Conservation (phyloP, 2,888 invertebrate species). For the Drosophila crucigera region DNA sequence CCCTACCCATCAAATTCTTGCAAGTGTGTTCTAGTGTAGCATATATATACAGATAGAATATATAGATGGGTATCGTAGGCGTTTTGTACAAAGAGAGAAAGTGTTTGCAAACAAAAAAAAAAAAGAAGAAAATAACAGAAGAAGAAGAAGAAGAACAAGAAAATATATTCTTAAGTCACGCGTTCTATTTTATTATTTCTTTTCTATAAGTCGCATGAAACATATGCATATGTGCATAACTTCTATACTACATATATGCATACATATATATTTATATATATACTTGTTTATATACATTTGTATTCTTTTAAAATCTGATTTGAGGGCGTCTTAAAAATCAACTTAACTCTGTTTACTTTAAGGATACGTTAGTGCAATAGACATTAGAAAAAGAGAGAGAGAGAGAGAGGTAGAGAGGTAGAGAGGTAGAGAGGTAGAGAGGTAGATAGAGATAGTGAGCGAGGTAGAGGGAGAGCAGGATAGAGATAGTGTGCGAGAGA, state of each 20-base stretch:
- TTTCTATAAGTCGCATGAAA: conserved; percentile 11
- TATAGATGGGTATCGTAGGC: conserved; percentile 26
- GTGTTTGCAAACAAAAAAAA: conserved; percentile 4
- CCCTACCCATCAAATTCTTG: not conserved
- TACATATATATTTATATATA: not conserved
- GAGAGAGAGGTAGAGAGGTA: not conserved
- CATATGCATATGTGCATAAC: conserved; percentile 9
- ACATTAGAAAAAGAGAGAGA: conserved; percentile 19
- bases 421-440: not conserved
- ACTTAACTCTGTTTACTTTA: conserved; percentile 50
- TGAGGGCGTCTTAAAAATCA: conserved; percentile 37
- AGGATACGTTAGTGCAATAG: conserved; percentile 58
- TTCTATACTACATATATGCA: not conserved
- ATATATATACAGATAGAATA: conserved; percentile 22
- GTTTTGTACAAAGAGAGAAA: conserved; percentile 49
- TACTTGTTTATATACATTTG: conserved; percentile 18
- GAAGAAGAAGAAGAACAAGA: no score
- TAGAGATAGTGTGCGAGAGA: not conserved
- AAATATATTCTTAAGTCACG: conserved; percentile 31
- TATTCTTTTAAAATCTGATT: conserved; percentile 24
- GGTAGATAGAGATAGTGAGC: not conserved
- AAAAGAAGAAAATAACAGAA: no score
- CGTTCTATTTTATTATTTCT: conserved; percentile 35
- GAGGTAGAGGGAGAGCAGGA: not conserved
- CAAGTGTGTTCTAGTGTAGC: conserved; percentile 26